These are phyloP conservation scores for Vulpes vulpes DNA, from an alignment of 2,113 vertebrate genomes.

Conservation along the genomic window DNA sequence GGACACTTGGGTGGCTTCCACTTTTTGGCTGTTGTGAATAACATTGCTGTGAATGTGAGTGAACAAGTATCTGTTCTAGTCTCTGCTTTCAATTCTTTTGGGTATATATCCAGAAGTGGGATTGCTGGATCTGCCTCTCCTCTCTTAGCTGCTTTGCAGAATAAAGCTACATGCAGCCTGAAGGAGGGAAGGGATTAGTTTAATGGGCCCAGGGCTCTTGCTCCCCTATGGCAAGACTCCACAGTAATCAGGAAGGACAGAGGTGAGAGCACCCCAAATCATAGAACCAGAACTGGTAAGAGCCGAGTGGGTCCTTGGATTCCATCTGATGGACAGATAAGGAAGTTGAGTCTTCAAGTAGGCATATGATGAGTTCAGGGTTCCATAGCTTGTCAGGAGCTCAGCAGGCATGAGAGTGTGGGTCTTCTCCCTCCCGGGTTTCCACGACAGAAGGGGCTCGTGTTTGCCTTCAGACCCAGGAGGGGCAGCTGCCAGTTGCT, in stretches of 20 bases:
- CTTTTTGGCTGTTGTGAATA: neutral
- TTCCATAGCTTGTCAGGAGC: too few relatives aligned
- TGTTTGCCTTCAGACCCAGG: neutral
- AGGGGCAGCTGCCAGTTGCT: neutral
- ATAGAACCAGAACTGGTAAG: neutral
- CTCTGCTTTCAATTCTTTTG: neutral
- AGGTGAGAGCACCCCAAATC: neutral
- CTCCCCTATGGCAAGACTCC: neutral
- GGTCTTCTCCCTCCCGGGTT: neutral
- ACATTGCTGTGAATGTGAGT: neutral
- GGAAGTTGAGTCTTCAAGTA: neutral
- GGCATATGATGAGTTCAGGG: neutral
- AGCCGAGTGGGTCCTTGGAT: neutral
- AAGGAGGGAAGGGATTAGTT: neutral
- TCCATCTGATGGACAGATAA: neutral
- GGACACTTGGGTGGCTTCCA: neutral
- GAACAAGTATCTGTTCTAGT: neutral
- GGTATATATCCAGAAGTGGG: too few relatives aligned
- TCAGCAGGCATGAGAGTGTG: fast-evolving
- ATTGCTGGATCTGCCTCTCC: neutral
- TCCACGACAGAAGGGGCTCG: neutral
- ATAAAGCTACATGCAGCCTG: neutral
- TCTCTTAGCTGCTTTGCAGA: neutral
- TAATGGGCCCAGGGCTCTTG: neutral
- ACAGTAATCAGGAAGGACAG: neutral